Evolutionary conservation across 2,797 vertebrate species (phyloP), one percentile per base, ranked within the genome.

Genomic region (Peromyscus nudipes): DNA sequence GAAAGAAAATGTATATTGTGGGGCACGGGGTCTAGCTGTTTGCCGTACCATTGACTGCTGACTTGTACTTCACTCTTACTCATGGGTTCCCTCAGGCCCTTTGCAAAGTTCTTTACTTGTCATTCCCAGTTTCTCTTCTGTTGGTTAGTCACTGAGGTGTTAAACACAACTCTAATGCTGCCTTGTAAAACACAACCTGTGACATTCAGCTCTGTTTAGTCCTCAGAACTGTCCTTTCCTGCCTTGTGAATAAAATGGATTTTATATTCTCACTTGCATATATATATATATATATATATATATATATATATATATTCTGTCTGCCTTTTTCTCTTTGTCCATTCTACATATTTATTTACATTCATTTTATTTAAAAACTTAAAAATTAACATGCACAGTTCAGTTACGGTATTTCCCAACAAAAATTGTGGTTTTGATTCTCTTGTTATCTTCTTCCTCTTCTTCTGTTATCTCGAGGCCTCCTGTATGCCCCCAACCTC

Each of bases 311-410:
- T 64, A 64, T 4, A 31, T 0, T 64, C 27, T 79, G 1, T 34
- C 0, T 81, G 10, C 55, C n/a, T 6, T 27, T 0, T 1, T 31
- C 0, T n/a, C 10, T 10, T 67, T 49, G 49, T n/a, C n/a, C 52
- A 6, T n/a, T 69, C 29, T 52, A 52, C 6, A 49, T 69, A 86
- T 67, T 49, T 49, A 23, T 85, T 85, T 85, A 23, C 2, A 25
- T 67, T 21, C 8, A 16, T 49, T 34, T 49, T 85, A 86, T 34
- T 46, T 85, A 14, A 64, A 31, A 64, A 49, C 19, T 69, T 34
- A 31, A 65, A 67, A 69, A n/a, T 69, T 34, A 86, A n/a, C 19
- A 34, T 69, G 43, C 1, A 80, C 0, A n/a, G 83, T 69, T 86
- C 21, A 25, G 7, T 25, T 14, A n/a, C 69, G 83, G 31, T 7